phyloP scores from a whole-genome alignment of 2,888 invertebrate genomes.

The Meliscaeva auricollis region DNA sequence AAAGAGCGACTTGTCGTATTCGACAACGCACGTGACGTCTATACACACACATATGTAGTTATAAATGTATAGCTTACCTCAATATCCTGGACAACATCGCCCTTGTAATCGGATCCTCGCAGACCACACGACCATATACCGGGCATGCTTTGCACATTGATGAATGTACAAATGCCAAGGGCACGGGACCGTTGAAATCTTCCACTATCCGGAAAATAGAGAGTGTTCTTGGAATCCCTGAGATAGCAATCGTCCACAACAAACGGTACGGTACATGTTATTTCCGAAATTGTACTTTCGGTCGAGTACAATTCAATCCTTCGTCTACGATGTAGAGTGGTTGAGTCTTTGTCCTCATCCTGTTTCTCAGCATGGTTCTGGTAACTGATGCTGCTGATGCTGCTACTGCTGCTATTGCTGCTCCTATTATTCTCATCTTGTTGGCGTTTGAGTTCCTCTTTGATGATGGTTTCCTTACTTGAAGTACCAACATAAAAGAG shows the following conservation, averaged over 20 bases:
- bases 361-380: background rate
- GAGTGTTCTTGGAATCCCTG: slow-evolving; percentile 77
- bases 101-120: slow-evolving; percentile 78
- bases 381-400: background rate
- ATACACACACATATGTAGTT: background rate
- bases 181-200: slow-evolving; percentile 77
- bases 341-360: slow-evolving; percentile 33
- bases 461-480: slow-evolving; percentile 76
- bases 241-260: slow-evolving; percentile 78
- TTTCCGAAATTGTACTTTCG: slow-evolving; percentile 74
- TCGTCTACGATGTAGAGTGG: slow-evolving; percentile 36
- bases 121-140: slow-evolving; percentile 79
- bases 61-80: slow-evolving; percentile 70
- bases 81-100: slow-evolving; percentile 78
- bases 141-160: slow-evolving; percentile 76
- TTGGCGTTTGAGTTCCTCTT: slow-evolving; percentile 70
- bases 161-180: slow-evolving; percentile 78
- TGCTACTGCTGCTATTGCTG: background rate
- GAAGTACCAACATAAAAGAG: slow-evolving; percentile 77
- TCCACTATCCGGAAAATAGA: slow-evolving; percentile 77
- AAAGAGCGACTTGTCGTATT: background rate
- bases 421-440: slow-evolving; percentile 39
- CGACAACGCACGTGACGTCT: background rate
- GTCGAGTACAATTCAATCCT: slow-evolving; percentile 64
- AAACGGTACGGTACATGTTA: slow-evolving; percentile 78